Evolutionary conservation across 2,113 vertebrate genomes (phyloP).

Genomic region (Colistium nudipinnis): DNA sequence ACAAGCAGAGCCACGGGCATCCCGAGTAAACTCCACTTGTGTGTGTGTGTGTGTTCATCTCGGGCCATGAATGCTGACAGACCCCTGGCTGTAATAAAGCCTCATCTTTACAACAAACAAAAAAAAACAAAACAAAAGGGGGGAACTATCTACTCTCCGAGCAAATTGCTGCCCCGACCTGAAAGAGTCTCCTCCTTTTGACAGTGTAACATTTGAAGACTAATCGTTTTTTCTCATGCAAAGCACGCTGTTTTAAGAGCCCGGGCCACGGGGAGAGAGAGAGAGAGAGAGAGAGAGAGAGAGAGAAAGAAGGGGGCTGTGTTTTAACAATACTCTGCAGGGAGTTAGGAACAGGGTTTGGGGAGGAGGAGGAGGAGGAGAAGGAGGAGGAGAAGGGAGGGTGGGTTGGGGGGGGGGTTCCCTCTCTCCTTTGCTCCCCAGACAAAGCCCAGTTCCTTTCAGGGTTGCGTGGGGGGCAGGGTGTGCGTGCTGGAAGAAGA

Average conservation of each 20-base stretch:
- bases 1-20: conserved; percentile 22
- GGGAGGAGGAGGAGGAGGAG: conserved; percentile 33
- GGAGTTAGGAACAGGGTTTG: conserved; percentile 78
- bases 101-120: no score
- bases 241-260: conserved; percentile 82
- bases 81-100: conserved; percentile 73
- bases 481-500: conserved; percentile 42
- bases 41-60: conserved; percentile 58
- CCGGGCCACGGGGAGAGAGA: conserved; percentile 57
- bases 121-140: conserved; percentile 73
- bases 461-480: conserved; percentile 70
- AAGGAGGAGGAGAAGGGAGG: not conserved
- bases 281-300: no score
- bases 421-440: conserved; percentile 73
- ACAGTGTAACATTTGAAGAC: conserved; percentile 82
- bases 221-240: conserved; percentile 87
- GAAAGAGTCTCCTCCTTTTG: conserved; percentile 74
- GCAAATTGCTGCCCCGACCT: conserved; percentile 76
- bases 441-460: conserved; percentile 83
- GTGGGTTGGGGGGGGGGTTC: conserved; percentile 39
- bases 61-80: conserved; percentile 75
- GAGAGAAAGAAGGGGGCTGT: conserved; percentile 72
- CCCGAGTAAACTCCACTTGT: conserved; percentile 51
- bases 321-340: conserved; percentile 85
- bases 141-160: conserved; percentile 71